Evolutionary conservation across 1,140 invertebrate species (phyloP).

Genomic region (Scaptomyza montana): DNA sequence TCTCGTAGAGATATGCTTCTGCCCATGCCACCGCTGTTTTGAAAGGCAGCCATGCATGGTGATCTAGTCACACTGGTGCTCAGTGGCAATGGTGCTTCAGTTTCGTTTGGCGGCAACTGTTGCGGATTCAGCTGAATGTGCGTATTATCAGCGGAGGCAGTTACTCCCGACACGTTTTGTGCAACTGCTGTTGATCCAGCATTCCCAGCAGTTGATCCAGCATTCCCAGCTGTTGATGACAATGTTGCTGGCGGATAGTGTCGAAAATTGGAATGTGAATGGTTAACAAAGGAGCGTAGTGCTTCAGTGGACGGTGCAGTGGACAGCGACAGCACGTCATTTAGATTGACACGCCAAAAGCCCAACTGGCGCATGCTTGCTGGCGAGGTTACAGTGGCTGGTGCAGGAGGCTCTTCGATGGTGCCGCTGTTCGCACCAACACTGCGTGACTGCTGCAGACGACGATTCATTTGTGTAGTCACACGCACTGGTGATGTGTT

Average conservation of each 20-base stretch:
- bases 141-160: conserved; percentile 42
- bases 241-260: conserved; percentile 31
- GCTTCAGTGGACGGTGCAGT: conserved; percentile 68
- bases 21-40: conserved; percentile 44
- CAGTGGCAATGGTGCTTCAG: conserved; percentile 4
- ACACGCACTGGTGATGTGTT: conserved; percentile 46
- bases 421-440: conserved; percentile 39
- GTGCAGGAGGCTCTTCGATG: conserved; percentile 38
- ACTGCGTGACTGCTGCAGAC: conserved; percentile 66
- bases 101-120: conserved; percentile 1
- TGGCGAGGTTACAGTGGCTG: conserved; percentile 11
- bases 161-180: conserved; percentile 1
- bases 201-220: neutral
- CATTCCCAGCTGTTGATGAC: conserved; percentile 3
- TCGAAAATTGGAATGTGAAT: conserved; percentile 70
- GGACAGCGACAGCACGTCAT: conserved; percentile 66
- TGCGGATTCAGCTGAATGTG: conserved; percentile 51
- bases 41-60: conserved; percentile 5
- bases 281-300: conserved; percentile 55
- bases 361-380: conserved; percentile 55
- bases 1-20: conserved; percentile 68
- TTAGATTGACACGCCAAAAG: conserved; percentile 67
- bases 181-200: neutral
- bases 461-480: conserved; percentile 54
- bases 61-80: conserved; percentile 10